These are phyloP conservation scores for Uria lomvia DNA, from an alignment of 2,113 vertebrate genomes.

Conservation along the genomic window DNA sequence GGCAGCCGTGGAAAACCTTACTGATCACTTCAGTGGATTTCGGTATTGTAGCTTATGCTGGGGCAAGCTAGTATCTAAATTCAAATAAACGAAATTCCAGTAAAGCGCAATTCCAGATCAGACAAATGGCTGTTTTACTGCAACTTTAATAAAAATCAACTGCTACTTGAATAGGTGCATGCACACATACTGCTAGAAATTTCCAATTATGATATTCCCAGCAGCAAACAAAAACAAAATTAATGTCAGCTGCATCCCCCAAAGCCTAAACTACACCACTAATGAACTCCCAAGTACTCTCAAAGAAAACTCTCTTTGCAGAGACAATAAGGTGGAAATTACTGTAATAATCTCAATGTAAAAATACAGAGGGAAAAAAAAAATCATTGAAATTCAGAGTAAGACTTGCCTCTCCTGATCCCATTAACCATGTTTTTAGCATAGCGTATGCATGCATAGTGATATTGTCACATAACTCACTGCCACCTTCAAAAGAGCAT, in stretches of 20 bases:
- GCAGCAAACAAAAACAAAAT: slow-evolving; percentile 76
- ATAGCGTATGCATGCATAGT: slow-evolving; percentile 33
- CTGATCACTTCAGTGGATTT: not conserved
- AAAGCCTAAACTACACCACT: slow-evolving; percentile 67
- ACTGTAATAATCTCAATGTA: slow-evolving; percentile 71
- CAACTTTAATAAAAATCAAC: slow-evolving; percentile 67
- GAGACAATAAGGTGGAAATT: slow-evolving; percentile 75
- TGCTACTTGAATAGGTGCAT: slow-evolving; percentile 68
- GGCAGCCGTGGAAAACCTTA: not conserved
- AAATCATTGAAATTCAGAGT: slow-evolving; percentile 57
- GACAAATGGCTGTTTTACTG: slow-evolving; percentile 48
- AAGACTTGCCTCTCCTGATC: slow-evolving; percentile 46
- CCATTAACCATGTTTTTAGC: slow-evolving; percentile 62
- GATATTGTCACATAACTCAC: slow-evolving; percentile 46
- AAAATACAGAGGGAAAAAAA: slow-evolving; percentile 58
- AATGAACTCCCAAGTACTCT: slow-evolving; percentile 70
- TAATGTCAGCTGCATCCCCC: slow-evolving; percentile 64
- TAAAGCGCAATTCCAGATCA: slow-evolving; percentile 45
- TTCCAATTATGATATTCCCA: slow-evolving; percentile 74
- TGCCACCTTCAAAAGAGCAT: slow-evolving; percentile 42
- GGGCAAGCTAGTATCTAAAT: slow-evolving; percentile 1
- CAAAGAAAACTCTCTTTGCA: slow-evolving; percentile 64
- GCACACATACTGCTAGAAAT: slow-evolving; percentile 62
- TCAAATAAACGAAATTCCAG: slow-evolving; percentile 38
- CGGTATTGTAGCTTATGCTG: not conserved